phyloP scores from a whole-genome alignment of 2,113 vertebrate genomes.

The Balaenoptera acutorostrata region DNA sequence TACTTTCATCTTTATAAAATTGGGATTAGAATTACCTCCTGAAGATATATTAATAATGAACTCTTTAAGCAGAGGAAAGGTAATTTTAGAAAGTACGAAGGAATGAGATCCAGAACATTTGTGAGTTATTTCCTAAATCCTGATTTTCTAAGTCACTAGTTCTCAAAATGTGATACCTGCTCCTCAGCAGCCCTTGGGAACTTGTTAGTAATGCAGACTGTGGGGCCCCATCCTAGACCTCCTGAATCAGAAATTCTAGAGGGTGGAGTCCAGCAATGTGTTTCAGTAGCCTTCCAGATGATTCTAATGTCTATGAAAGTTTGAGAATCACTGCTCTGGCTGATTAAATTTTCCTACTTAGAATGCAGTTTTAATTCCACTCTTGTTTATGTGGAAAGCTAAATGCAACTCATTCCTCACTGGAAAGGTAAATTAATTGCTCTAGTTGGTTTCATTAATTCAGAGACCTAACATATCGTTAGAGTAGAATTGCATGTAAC shows the following conservation, averaged over 20 bases:
- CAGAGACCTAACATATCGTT: background rate
- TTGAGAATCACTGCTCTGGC: background rate
- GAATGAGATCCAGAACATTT: background rate
- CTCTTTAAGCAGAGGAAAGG: background rate
- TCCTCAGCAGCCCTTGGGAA: background rate
- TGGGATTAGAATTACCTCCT: background rate
- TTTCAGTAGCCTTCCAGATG: background rate
- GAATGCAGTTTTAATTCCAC: background rate
- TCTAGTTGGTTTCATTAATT: background rate
- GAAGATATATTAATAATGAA: background rate
- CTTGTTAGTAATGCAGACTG: background rate
- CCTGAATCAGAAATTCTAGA: background rate
- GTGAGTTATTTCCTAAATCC: background rate
- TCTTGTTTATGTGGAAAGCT: background rate
- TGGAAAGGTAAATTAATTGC: background rate
- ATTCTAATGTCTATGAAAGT: background rate
- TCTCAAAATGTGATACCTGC: background rate
- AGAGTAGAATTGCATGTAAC: background rate
- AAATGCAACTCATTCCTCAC: background rate
- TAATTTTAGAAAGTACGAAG: background rate
- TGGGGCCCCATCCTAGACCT: background rate
- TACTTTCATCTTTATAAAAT: background rate
- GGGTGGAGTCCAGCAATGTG: background rate
- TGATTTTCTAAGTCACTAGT: background rate
- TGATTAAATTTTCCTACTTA: background rate